Evolutionary conservation across 2,797 vertebrate genomes (phyloP).

Genomic region (Falco columbarius): DNA sequence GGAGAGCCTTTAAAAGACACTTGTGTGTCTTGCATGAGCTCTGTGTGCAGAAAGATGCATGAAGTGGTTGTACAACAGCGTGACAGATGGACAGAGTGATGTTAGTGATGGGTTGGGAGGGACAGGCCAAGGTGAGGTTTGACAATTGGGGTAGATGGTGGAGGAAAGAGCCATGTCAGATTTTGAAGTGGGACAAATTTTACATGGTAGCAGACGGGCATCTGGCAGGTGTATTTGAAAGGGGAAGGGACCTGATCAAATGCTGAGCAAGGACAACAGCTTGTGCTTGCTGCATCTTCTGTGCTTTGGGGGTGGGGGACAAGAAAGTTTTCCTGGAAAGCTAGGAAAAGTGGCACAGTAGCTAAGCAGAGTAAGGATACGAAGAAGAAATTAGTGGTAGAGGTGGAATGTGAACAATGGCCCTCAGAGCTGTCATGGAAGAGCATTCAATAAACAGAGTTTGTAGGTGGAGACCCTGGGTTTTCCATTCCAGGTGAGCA

Average conservation of each 20-base stretch:
- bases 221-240: not conserved
- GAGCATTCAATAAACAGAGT: not conserved
- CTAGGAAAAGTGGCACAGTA: not conserved
- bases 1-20: not conserved
- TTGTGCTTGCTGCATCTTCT: not conserved
- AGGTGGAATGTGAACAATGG: not conserved
- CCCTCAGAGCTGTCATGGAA: not conserved
- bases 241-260: not conserved
- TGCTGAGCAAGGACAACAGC: not conserved
- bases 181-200: not conserved
- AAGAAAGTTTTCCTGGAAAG: not conserved
- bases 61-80: not conserved
- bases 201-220: not conserved
- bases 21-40: not conserved
- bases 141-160: not conserved
- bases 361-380: not conserved
- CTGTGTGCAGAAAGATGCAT: not conserved
- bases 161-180: not conserved
- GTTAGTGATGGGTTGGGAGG: not conserved
- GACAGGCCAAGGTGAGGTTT: not conserved
- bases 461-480: not conserved
- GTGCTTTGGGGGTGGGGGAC: accelerated
- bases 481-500: conserved; percentile 26
- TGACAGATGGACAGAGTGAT: not conserved
- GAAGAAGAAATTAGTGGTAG: not conserved